A percentile compares a stretch with the other conserved stretches of the same genome.
phyloP scores from a whole-genome alignment of 1,140 invertebrate genomes.

The Cotesia chilonis region DNA sequence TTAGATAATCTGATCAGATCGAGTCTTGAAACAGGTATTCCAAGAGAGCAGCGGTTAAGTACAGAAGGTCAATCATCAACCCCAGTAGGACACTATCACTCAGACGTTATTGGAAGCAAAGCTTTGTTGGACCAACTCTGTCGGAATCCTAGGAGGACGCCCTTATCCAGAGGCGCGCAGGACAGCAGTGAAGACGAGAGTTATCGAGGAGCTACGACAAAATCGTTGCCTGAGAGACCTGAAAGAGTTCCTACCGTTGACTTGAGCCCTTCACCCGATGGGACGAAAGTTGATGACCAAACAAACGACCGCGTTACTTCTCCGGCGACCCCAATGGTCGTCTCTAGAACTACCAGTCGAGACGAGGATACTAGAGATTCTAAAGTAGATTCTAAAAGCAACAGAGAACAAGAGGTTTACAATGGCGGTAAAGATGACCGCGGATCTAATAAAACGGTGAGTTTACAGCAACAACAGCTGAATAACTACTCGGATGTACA shows the following conservation, averaged over 20 bases:
- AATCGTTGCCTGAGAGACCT: slow-evolving; percentile 56
- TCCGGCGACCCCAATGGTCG: slow-evolving; percentile 56
- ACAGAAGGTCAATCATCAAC: slow-evolving; percentile 48
- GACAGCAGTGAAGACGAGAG: slow-evolving; percentile 63
- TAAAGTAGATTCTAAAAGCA: slow-evolving; percentile 50
- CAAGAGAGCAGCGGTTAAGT: slow-evolving; percentile 55
- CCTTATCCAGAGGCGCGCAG: slow-evolving; percentile 62
- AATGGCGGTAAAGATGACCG: slow-evolving; percentile 52
- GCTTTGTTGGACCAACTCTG: slow-evolving; percentile 77
- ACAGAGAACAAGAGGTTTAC: slow-evolving; percentile 56
- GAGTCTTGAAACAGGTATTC: slow-evolving; percentile 73
- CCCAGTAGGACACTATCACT: slow-evolving; percentile 42
- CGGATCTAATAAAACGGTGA: slow-evolving; percentile 48
- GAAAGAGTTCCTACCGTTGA: slow-evolving; percentile 63
- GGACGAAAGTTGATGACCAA: slow-evolving; percentile 52
- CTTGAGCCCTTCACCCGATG: slow-evolving; percentile 59
- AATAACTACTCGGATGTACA: slow-evolving; percentile 64
- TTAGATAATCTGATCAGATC: slow-evolving; percentile 83
- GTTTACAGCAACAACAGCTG: slow-evolving; percentile 47
- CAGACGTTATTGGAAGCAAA: slow-evolving; percentile 69
- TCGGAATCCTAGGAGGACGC: slow-evolving; percentile 70
- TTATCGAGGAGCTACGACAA: slow-evolving; percentile 49
- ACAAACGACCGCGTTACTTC: slow-evolving; percentile 60
- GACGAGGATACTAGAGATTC: slow-evolving; percentile 57
- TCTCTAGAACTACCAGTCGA: slow-evolving; percentile 53